Percentiles rank a stretch among this genome's conserved stretches.
phyloP scores from a whole-genome alignment of 1,140 invertebrate genomes.

The Fopius arisanus region DNA sequence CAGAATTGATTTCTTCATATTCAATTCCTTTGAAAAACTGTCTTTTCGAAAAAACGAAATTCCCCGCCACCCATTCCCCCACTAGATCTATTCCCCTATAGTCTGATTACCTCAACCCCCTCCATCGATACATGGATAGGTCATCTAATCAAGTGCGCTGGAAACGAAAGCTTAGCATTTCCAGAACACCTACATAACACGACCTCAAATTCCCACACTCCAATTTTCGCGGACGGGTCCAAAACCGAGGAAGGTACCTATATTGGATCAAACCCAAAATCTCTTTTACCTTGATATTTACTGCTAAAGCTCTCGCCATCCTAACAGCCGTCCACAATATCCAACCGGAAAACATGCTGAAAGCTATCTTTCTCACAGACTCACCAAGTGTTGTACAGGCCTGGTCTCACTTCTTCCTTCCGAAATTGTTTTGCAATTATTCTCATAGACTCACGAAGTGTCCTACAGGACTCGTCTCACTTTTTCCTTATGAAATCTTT shows the following conservation, averaged over 20 bases:
- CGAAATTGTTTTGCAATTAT: not conserved
- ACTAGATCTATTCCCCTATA: not conserved
- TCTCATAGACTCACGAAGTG: not conserved
- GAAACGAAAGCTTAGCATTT: not conserved
- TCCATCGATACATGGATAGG: not conserved
- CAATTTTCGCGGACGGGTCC: not conserved
- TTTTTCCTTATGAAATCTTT: not conserved
- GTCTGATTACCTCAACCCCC: not conserved
- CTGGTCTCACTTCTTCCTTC: not conserved
- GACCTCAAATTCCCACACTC: not conserved
- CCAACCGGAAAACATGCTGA: not conserved
- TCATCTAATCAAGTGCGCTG: not conserved
- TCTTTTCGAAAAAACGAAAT: not conserved
- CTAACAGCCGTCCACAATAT: not conserved
- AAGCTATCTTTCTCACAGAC: not conserved
- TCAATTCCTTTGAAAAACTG: not conserved
- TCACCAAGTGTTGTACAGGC: not conserved
- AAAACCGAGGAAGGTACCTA: not conserved
- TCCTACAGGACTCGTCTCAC: not conserved
- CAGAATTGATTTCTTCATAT: not conserved
- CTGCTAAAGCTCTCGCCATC: not conserved
- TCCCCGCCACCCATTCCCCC: not conserved
- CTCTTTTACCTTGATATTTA: not conserved
- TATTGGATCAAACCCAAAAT: not conserved
- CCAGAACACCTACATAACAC: not conserved